Conservation (phyloP, 2,113 vertebrate genomes). For the Apeltes quadracus region DNA sequence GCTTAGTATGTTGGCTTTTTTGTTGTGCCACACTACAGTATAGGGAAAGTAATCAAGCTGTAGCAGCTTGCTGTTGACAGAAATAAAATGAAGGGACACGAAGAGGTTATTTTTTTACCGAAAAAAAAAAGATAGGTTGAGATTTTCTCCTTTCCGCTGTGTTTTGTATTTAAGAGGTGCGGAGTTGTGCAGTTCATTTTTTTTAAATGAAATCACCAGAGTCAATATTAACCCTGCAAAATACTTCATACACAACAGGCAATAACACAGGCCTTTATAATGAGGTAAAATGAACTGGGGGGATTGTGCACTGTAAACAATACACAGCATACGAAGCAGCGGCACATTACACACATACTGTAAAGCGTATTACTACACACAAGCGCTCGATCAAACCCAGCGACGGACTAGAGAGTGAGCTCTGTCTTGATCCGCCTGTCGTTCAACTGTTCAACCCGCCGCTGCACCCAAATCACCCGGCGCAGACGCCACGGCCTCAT, state of each 20-base stretch:
- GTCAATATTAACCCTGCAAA: conserved; percentile 71
- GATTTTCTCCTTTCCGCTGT: conserved; percentile 23
- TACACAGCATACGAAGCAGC: conserved; percentile 74
- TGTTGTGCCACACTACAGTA: conserved; percentile 25
- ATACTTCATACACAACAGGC: conserved; percentile 67
- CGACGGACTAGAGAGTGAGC: conserved; percentile 20
- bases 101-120: conserved; percentile 25
- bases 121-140: too few relatives aligned
- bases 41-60: conserved; percentile 46
- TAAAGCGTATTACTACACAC: conserved; percentile 74
- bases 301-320: conserved; percentile 69
- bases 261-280: conserved; percentile 70
- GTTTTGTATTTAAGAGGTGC: conserved; percentile 42
- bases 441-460: conserved; percentile 52
- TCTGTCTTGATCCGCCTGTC: conserved; percentile 54
- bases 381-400: conserved; percentile 63
- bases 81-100: conserved; percentile 42
- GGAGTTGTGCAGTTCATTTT: conserved; percentile 35
- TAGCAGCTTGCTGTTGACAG: conserved; percentile 27
- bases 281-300: conserved; percentile 74
- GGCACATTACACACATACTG: conserved; percentile 65
- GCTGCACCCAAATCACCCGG: conserved; percentile 41
- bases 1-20: conserved; percentile 32
- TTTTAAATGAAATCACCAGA: conserved; percentile 71
- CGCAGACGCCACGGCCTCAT: conserved; percentile 42